Evolutionary conservation across 1,140 invertebrate species (phyloP), one percentile per base, ranked within the genome.

Genomic region (Lordiphosa mommai): DNA sequence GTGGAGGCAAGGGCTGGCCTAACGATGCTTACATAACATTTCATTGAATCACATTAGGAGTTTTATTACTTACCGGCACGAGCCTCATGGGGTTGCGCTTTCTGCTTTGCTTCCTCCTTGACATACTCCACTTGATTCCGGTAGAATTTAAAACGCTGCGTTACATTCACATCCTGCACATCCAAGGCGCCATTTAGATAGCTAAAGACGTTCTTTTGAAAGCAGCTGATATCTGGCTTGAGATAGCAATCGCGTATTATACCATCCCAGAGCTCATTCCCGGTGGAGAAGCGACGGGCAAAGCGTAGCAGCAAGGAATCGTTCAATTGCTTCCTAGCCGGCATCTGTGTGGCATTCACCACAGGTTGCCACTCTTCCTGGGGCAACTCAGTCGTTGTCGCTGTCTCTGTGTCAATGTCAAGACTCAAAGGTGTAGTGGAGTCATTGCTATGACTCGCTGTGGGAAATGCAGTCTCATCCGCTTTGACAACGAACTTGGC

Each of bases 131-230:
- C 88, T 63, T 91, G 90, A 79, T 95, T 95, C 74, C 91, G 93
- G 41, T 90, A 92, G 72, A 95, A 92, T 47, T 91, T 91, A n/a
- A 95, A 82, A 58, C 93, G 92, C 72, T 92, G 91, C n/a, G 92
- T 92, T 0, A 95, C 89, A 23, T 92, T 92, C 4, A 94, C 90
- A 76, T 95, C 94, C 33, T 89, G 89, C 23, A 91, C 90, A 34
- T 92, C 90, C 20, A 95, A 89, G 13, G 91, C 92, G 8, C 91
- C 89, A 51, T 94, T 92, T 36, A 95, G 76, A 74, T 93, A 95
- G 6, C 90, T 89, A 68, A 93, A 94, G 3, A 95, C 92, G 69
- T 94, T 94, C 61, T 93, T 94, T 70, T 94, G 93, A 17, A 95
- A 93, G 71, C 94, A 95, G 33, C 91, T 92, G 69, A 94, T 91